Base-by-base conservation (phyloP, 2,888 invertebrate species). In the Mythimna loreyi region DNA sequence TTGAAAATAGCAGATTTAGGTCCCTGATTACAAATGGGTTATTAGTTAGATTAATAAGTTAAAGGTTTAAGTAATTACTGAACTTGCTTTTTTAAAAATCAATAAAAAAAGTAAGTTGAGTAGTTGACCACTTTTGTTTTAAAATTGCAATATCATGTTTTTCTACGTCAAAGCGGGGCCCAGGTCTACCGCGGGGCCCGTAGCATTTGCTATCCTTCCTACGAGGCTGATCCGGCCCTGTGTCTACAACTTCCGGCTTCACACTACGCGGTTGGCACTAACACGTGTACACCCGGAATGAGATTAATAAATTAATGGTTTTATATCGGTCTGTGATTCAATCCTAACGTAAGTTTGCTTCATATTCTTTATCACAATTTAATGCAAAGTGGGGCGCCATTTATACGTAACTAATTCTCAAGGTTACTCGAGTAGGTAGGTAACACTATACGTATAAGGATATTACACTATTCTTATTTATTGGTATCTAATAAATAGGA, bases 351-450 rank as follows among this genome's bases (percentile, higher is more conserved):
- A 69, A 78, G 69, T 69, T 78, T 69, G 66, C 71, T 23, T 66
- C 59, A 50, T 55, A 30, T 56, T 16, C 11, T 66, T 56, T 58
- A 64, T 58, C 23, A 61, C 45, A 33, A 76, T 71, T 63, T 69
- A 45, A 72, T 61, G 61, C 61, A 59, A 79, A 75, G 25, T 60
- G 61, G 67, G 65, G 61, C 67, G 58, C 77, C 60, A 65, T 70
- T 67, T 63, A 52, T 56, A 59, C 40, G 53, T 67, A 67, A 80
- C 55, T n/a, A 33, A 62, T 70, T 80, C 30, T 66, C 72, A 68
- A 75, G 66, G 72, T 30, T 60, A 68, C 33, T 60, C n/a, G 55
- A 58, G 61, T 49, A 53, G 49, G 13, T 33, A 49, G 40, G 40
- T 40, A 40, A 40, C 40, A 40, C 40, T 40, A 11, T 11, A 21